Evolutionary conservation across 2,113 vertebrate genomes (phyloP).

Genomic region (Girardinichthys multiradiatus): DNA sequence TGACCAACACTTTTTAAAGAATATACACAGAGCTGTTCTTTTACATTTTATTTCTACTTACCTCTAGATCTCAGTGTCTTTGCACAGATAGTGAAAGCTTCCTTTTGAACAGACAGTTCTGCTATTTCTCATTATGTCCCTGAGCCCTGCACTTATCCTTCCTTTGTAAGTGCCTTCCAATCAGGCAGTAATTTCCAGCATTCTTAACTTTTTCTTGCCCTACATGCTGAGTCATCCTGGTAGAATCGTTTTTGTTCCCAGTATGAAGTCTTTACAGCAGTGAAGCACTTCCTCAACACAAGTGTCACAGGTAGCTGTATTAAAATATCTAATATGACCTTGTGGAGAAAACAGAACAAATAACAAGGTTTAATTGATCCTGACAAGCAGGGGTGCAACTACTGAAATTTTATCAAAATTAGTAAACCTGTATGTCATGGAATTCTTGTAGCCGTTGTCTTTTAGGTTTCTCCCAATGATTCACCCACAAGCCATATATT

Average conservation of each 20-base stretch:
- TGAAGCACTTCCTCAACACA: slow-evolving; percentile 23
- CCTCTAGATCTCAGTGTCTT: slow-evolving; percentile 5
- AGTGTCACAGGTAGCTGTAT: slow-evolving; percentile 30
- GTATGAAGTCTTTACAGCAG: background rate
- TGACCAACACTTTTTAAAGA: background rate
- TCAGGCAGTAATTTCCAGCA: slow-evolving; percentile 18
- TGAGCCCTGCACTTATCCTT: slow-evolving; percentile 16
- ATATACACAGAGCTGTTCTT: background rate
- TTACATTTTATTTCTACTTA: background rate
- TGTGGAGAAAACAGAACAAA: background rate
- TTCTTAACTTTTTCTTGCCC: slow-evolving; percentile 13
- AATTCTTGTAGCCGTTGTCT: background rate
- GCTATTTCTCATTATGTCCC: slow-evolving; percentile 4
- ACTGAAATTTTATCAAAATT: slow-evolving; percentile 5
- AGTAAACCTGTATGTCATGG: background rate
- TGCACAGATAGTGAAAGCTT: background rate
- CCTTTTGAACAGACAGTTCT: background rate
- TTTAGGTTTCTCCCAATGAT: background rate
- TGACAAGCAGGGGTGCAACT: background rate
- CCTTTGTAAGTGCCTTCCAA: slow-evolving; percentile 14
- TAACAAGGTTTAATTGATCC: slow-evolving; percentile 23
- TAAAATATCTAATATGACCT: slow-evolving; percentile 16
- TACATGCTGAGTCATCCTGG: slow-evolving; percentile 2
- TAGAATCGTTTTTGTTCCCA: slow-evolving; percentile 12
- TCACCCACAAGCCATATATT: slow-evolving; percentile 18